Evolutionary conservation across 2,888 invertebrate genomes (phyloP), one percentile per base, ranked within the genome.

Genomic region (Drosophila neonasuta): DNA sequence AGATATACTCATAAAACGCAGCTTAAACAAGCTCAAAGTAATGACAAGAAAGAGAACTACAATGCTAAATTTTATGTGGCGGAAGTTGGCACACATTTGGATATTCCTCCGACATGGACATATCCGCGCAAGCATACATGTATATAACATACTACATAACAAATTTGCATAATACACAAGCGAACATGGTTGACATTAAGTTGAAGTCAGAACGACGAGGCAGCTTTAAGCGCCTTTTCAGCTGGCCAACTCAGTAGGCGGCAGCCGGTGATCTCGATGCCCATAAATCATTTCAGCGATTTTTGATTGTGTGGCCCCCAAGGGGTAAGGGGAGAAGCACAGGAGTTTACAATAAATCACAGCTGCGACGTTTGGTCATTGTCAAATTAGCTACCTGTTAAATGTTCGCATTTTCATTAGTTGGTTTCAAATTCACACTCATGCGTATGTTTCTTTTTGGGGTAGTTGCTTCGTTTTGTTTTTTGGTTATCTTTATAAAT

Each of bases 81-180:
- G 15, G 63, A 56, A 52, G 36, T 17, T 46, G 10, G 24, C 41
- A 17, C 13, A 32, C n/a, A 36, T n/a, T 11, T n/a, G 36, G n/a
- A 36, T 36, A 0, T 11, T 10, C 0, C 32, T 24, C 1, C 24
- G 6, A 32, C 0, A 36, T 36, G n/a, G 1, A 36, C 32, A 55
- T 17, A 42, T 6, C 42, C 48, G 39, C 54, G 39, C 41, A 20
- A 9, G 11, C 4, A 15, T n/a, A 56, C n/a, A 11, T 15, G n/a
- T 8, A 41, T 24, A 58, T 20, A 20, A 20, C 20, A 20, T 9
- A 45, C 32, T 10, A 17, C 5, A 50, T 9, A 60, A 34, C 24
- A 29, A 58, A 76, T 76, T 76, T 76, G 77, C 76, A 76, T 76
- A 76, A 77, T 62, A 63, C 77, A 60, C 58, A 15, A 48, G 44